Evolutionary conservation across 2,888 invertebrate species (phyloP).

Genomic region (Stenoptilia bipunctidactyla): DNA sequence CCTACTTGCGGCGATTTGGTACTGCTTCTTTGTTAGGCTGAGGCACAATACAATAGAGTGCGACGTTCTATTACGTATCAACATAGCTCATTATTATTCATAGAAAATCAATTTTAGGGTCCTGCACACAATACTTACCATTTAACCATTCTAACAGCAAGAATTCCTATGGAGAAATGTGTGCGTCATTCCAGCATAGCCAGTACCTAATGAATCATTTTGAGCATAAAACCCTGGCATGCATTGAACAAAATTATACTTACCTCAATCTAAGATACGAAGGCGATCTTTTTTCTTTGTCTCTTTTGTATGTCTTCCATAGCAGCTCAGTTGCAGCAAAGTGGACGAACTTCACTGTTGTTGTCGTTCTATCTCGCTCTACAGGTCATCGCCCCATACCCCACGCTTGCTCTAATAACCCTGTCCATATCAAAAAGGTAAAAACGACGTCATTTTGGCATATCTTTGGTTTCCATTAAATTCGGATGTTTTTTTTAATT

Average conservation of each 20-base stretch:
- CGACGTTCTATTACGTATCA: constrained; percentile 9
- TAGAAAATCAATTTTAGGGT: no score
- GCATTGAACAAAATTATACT: background rate
- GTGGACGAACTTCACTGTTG: constrained; percentile 63
- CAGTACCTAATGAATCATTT: no score
- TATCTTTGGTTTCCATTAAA: background rate
- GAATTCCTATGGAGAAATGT: no score
- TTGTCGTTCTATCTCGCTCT: constrained; percentile 64
- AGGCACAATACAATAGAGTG: constrained; percentile 18
- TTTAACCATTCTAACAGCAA: no score
- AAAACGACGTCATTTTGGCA: background rate
- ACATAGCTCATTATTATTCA: no score
- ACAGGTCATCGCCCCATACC: constrained; percentile 61
- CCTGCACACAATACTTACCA: no score
- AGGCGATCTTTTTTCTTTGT: background rate
- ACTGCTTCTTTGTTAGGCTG: constrained; percentile 21
- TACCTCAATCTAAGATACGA: background rate
- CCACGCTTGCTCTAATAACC: constrained; percentile 57
- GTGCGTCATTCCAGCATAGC: no score
- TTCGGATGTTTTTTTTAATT: background rate
- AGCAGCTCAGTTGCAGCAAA: constrained; percentile 3
- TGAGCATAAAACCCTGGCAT: no score
- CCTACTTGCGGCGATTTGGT: constrained; percentile 13
- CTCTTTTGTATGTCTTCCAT: background rate
- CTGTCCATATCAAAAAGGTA: constrained; percentile 13